A percentile compares a stretch with the other conserved stretches of the same genome.
These are phyloP conservation scores for Acanthopleura granulata DNA, from an alignment of 2,888 invertebrate species.

Conservation along the genomic window DNA sequence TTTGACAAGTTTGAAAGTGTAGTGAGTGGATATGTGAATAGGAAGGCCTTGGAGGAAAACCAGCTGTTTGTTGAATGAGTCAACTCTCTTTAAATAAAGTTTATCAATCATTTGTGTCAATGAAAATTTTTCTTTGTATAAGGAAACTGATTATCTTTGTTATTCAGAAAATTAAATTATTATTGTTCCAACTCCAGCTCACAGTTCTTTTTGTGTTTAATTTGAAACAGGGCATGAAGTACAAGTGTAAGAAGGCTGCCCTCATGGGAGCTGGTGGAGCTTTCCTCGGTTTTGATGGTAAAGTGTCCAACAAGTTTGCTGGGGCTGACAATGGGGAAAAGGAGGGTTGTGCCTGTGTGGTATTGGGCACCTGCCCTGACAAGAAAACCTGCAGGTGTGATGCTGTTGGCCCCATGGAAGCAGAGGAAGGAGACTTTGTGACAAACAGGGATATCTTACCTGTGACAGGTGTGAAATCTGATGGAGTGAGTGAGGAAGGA, in stretches of 20 bases:
- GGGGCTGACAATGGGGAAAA: slow-evolving; percentile 31
- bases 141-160: no score
- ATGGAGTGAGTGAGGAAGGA: slow-evolving; percentile 27
- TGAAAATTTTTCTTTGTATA: no score
- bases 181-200: no score
- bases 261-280: slow-evolving; percentile 32
- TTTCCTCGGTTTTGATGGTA: background rate
- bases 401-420: slow-evolving; percentile 33
- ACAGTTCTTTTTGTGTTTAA: no score
- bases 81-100: no score
- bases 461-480: slow-evolving; percentile 33
- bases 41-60: no score
- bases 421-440: slow-evolving; percentile 40
- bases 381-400: slow-evolving; percentile 50
- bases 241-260: slow-evolving; percentile 29
- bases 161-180: no score
- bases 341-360: slow-evolving; percentile 45
- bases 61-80: no score
- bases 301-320: slow-evolving; percentile 40
- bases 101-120: no score
- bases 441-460: slow-evolving; percentile 41
- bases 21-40: no score
- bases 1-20: no score
- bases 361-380: slow-evolving; percentile 42
- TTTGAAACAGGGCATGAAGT: background rate